Conservation (phyloP, 2,888 invertebrate genomes). For the Cartodere bifasciata region DNA sequence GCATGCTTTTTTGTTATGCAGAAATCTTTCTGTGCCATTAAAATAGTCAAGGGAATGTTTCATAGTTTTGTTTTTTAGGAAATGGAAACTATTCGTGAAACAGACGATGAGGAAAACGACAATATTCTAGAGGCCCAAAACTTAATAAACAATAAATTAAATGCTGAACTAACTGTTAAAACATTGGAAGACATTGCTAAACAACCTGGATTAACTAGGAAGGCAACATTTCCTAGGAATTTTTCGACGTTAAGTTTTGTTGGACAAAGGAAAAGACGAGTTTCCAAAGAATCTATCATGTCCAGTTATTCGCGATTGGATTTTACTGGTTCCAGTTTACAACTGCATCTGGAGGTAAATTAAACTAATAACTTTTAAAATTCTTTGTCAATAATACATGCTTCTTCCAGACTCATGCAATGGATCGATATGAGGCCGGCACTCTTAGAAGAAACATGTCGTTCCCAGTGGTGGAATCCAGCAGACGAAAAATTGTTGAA, state of each 20-base stretch:
- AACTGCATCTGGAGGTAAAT: constrained; percentile 50
- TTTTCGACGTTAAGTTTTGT: constrained; percentile 33
- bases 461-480: constrained; percentile 31
- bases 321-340: constrained; percentile 60
- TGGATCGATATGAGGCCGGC: neutral
- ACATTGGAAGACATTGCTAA: constrained; percentile 29
- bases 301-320: constrained; percentile 62
- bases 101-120: constrained; percentile 48
- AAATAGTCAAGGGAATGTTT: neutral
- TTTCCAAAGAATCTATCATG: constrained; percentile 50
- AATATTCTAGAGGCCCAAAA: constrained; percentile 35
- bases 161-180: constrained; percentile 22
- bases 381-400: constrained; percentile 1
- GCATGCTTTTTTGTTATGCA: too few species aligned
- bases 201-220: constrained; percentile 25
- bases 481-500: constrained; percentile 24
- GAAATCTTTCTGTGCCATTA: too few species aligned
- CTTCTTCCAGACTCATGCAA: constrained; percentile 7
- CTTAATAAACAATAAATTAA: constrained; percentile 24
- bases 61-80: constrained; percentile 36
- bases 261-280: constrained; percentile 21
- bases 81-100: constrained; percentile 57
- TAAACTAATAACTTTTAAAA: neutral
- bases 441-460: constrained; percentile 31
- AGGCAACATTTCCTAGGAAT: constrained; percentile 32